These are phyloP conservation scores for Tetragonula clypearis DNA, from an alignment of 1,140 invertebrate genomes.

Conservation along the genomic window DNA sequence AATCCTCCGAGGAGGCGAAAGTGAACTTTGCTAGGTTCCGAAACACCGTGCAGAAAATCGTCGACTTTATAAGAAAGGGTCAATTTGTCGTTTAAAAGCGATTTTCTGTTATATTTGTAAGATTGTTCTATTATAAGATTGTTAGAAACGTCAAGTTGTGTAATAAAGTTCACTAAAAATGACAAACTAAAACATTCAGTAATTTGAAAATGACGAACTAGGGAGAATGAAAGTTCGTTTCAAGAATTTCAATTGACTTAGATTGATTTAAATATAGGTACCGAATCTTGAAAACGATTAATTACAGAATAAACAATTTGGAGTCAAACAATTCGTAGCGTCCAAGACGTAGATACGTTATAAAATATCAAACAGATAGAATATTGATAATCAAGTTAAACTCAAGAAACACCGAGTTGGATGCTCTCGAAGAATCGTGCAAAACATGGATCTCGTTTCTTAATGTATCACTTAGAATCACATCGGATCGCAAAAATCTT, in stretches of 20 bases:
- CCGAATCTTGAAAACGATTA: too few species aligned
- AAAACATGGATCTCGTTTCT: too few species aligned
- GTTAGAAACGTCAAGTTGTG: background rate
- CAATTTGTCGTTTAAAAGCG: conserved; percentile 35
- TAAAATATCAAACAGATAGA: too few species aligned
- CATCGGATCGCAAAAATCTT: background rate
- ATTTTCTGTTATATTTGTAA: too few species aligned
- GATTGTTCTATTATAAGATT: background rate
- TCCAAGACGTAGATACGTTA: too few species aligned
- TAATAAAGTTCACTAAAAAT: background rate
- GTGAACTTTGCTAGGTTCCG: conserved; percentile 62
- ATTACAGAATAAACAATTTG: too few species aligned
- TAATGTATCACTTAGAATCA: too few species aligned
- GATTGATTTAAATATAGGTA: background rate
- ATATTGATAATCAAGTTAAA: too few species aligned
- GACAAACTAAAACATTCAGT: background rate
- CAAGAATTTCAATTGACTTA: background rate
- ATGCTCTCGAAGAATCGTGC: too few species aligned
- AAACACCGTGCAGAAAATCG: conserved; percentile 64
- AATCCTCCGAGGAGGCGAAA: conserved; percentile 55
- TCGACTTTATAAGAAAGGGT: conserved; percentile 67
- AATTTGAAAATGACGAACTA: background rate
- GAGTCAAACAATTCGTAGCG: too few species aligned
- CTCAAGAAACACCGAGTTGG: too few species aligned
- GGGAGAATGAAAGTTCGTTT: background rate